Evolutionary conservation across 2,888 invertebrate genomes (phyloP), one percentile per base, ranked within the genome.

Genomic region (Perizoma affinitatum): DNA sequence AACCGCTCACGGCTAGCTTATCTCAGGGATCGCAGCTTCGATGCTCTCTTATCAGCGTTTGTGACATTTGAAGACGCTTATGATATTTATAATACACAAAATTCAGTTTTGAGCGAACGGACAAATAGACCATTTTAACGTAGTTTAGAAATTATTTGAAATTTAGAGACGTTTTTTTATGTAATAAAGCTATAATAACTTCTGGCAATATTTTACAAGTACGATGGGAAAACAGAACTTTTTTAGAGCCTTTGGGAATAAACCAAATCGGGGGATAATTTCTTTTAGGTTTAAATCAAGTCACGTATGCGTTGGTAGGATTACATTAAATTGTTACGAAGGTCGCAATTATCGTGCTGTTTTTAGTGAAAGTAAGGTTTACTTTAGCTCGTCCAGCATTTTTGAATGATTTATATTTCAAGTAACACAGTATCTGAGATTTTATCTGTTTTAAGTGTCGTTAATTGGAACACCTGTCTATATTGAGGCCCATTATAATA

Each of bases 221-320:
- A 22, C 22, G 22, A 22, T 22, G 22, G 22, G 22, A 22, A 22
- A 22, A 22, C 3, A 22, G 3, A 22, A 22, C 22, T 22, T 1
- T 3, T 22, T 22, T 22, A 22, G 58, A 35, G 8, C 58, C 43
- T 22, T 47, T 52, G 44, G 41, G 51, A 62, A 45, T 36, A 44
- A 47, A 44, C 58, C 43, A 44, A 48, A 52, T 58, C 43, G 9
- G 33, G 44, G 41, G 34, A 46, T 22, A 46, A 58, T 44, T 58
- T 54, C 43, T 62, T 54, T 50, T 83, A 84, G 83, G 87, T 87
- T 87, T 77, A 86, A 88, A 84, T 84, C 74, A 82, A 59, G 63
- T 59, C 63, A 63, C 63, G 63, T 59, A 61, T 57, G 49, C 56
- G 44, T 41, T 40, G 58, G 38, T 34, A 45, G 11, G 53, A 34